Evolutionary conservation across 2,888 invertebrate species (phyloP).

Genomic region (Ormyrus labotus): DNA sequence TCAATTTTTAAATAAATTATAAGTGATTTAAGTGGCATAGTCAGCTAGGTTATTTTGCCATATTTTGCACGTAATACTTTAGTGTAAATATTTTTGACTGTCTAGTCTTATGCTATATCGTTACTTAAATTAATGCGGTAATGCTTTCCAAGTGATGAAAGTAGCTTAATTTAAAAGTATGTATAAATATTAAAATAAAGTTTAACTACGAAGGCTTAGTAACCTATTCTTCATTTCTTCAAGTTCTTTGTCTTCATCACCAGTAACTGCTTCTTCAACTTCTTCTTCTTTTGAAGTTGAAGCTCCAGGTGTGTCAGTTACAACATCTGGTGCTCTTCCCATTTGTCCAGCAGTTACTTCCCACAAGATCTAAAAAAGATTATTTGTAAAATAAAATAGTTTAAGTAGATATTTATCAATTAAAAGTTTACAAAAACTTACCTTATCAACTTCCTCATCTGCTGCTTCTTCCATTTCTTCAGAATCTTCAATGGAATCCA

Average conservation of each 20-base stretch:
- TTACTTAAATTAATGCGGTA: constrained; percentile 41
- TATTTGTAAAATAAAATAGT: background rate
- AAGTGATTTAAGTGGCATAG: constrained; percentile 15
- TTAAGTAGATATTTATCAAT: background rate
- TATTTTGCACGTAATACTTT: constrained; percentile 44
- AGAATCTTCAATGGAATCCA: constrained; percentile 93
- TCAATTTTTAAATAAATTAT: background rate
- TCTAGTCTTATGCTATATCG: background rate
- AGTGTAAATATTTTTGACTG: constrained; percentile 25
- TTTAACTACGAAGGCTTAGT: constrained; percentile 90
- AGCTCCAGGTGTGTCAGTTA: constrained; percentile 80
- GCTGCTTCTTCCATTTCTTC: constrained; percentile 98
- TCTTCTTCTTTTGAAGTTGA: constrained; percentile 81
- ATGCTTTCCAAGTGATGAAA: constrained; percentile 28
- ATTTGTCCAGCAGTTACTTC: constrained; percentile 94
- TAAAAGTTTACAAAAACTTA: constrained; percentile 68
- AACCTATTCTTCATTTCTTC: constrained; percentile 94
- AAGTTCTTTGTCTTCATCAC: constrained; percentile 87
- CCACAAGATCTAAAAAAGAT: constrained; percentile 82
- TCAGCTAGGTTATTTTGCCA: constrained; percentile 11
- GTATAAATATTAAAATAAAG: background rate
- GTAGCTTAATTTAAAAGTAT: background rate
- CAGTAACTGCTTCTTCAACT: constrained; percentile 75
- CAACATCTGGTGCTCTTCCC: constrained; percentile 92
- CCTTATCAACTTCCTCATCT: constrained; percentile 94